Conservation (phyloP, 1,140 invertebrate genomes). For the Ceratina australensis region DNA sequence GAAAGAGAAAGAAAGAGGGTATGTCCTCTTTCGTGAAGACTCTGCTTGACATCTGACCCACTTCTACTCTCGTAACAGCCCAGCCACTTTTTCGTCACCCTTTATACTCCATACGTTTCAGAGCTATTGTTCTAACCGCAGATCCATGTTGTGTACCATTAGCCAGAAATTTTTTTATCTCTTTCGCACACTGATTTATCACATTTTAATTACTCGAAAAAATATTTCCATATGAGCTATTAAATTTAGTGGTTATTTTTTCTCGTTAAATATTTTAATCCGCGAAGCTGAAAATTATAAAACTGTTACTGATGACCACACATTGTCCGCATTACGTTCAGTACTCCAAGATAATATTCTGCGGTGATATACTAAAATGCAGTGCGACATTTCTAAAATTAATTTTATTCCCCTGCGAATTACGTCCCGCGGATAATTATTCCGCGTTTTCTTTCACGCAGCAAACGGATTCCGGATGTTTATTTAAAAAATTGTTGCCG, state of each 20-base stretch:
- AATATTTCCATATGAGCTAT: too few species aligned
- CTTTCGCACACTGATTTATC: too few species aligned
- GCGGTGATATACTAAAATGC: background rate
- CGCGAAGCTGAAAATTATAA: too few species aligned
- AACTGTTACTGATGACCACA: too few species aligned
- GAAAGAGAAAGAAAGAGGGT: background rate
- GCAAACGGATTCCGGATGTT: background rate
- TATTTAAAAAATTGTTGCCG: too few species aligned
- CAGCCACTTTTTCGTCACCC: conserved; percentile 2
- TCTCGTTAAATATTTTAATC: too few species aligned
- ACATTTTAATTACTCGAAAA: too few species aligned
- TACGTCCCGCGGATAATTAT: background rate
- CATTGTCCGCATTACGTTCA: background rate
- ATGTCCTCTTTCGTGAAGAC: conserved; percentile 22
- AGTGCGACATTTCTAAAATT: conserved; percentile 10
- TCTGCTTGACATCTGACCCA: conserved; percentile 53
- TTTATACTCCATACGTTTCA: background rate
- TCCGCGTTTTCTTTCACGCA: background rate
- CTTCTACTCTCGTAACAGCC: conserved; percentile 12
- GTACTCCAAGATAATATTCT: too few species aligned
- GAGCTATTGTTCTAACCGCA: too few species aligned
- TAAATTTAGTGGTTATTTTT: too few species aligned
- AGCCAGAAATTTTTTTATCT: background rate
- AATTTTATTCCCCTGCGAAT: conserved; percentile 1
- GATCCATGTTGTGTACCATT: background rate